phyloP scores from a whole-genome alignment of 2,113 vertebrate genomes.

The Sander lucioperca region DNA sequence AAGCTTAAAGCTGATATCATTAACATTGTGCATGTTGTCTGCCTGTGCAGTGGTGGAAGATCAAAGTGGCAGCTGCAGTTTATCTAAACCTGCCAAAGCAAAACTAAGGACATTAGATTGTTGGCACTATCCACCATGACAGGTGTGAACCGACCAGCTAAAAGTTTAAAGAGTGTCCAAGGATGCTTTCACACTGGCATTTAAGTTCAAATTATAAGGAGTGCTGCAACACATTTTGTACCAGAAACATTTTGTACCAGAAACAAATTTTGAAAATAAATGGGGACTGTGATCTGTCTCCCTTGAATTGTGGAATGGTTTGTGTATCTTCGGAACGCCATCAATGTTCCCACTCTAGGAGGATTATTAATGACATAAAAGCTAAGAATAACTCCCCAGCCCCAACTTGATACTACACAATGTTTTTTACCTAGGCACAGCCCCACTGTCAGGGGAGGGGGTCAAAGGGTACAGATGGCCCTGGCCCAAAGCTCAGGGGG shows the following conservation, averaged over 20 bases:
- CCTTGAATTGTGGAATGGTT: too few species aligned
- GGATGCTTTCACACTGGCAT: background rate
- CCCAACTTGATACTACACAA: background rate
- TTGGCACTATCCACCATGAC: background rate
- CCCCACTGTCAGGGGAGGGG: too few species aligned
- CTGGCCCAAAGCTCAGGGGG: too few species aligned
- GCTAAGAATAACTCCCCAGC: background rate
- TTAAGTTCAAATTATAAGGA: background rate
- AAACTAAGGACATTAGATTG: background rate
- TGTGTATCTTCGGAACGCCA: too few species aligned
- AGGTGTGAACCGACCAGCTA: background rate
- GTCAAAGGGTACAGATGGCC: too few species aligned
- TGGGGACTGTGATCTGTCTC: too few species aligned
- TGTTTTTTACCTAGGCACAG: too few species aligned
- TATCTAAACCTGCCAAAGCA: background rate
- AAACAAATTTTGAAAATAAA: background rate
- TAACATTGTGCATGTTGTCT: background rate
- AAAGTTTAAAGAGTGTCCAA: background rate
- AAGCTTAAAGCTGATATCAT: constrained; percentile 60
- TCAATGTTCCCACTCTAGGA: too few species aligned
- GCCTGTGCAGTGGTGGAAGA: background rate
- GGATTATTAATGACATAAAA: background rate
- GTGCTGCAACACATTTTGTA: too few species aligned
- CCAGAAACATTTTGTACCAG: too few species aligned
- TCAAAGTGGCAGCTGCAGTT: background rate